Conservation (phyloP, 1,140 invertebrate species). For the Drosophila persimilis region DNA sequence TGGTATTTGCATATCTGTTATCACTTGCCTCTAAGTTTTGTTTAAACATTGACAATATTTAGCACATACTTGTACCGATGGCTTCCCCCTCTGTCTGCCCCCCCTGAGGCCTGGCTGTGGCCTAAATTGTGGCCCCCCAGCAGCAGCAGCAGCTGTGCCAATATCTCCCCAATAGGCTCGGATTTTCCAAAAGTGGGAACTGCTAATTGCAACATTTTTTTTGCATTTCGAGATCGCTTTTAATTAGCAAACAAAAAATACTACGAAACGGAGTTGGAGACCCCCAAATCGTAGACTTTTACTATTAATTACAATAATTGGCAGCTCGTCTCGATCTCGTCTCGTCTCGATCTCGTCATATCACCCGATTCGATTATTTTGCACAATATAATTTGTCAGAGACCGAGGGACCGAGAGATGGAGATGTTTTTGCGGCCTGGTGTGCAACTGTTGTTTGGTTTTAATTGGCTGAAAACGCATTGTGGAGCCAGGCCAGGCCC, state of each 20-base stretch:
- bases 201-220: conserved; percentile 59
- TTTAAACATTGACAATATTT: conserved; percentile 58
- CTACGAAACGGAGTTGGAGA: conserved; percentile 9
- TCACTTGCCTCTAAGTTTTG: conserved; percentile 42
- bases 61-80: conserved; percentile 22
- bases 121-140: conserved; percentile 20
- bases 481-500: background rate
- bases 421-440: conserved; percentile 43
- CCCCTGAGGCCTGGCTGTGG: conserved; percentile 8
- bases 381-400: conserved; percentile 59
- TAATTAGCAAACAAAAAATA: conserved; percentile 57
- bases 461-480: conserved; percentile 24
- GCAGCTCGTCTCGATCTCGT: conserved; percentile 25
- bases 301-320: conserved; percentile 79
- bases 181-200: conserved; percentile 39
- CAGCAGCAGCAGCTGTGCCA: conserved; percentile 58
- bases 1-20: conserved; percentile 55
- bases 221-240: conserved; percentile 56
- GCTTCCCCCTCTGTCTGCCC: background rate
- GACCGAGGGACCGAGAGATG: conserved; percentile 17
- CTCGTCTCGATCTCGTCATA: too few species aligned
- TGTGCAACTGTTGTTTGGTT: conserved; percentile 42
- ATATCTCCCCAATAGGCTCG: conserved; percentile 46
- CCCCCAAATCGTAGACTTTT: conserved; percentile 54
- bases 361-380: conserved; percentile 54